Conservation (phyloP, 1,140 invertebrate species). For the Euwallacea similis region DNA sequence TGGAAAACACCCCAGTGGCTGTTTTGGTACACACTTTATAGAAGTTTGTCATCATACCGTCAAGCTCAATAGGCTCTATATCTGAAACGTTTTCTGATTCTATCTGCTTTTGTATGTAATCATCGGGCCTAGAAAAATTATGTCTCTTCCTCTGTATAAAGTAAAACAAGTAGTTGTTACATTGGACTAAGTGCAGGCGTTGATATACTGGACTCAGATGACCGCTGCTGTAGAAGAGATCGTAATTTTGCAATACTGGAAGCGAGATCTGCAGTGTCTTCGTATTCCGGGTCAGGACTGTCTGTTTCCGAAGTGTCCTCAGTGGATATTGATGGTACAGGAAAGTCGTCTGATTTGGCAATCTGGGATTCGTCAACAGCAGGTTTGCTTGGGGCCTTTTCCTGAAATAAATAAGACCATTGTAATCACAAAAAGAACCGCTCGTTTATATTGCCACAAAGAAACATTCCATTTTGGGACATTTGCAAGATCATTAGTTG, state of each 20-base stretch:
- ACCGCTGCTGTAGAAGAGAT: conserved; percentile 66
- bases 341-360: conserved; percentile 19
- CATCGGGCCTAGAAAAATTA: conserved; percentile 41
- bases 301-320: conserved; percentile 42
- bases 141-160: neutral
- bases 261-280: conserved; percentile 71
- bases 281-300: conserved; percentile 67
- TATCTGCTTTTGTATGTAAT: conserved; percentile 35
- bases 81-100: conserved; percentile 36
- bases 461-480: neutral
- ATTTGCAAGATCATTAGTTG: conserved; percentile 1
- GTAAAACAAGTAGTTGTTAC: conserved; percentile 32
- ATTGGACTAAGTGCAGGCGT: conserved; percentile 53
- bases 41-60: conserved; percentile 50
- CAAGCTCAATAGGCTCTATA: conserved; percentile 39
- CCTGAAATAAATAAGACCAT: neutral
- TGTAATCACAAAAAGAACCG: neutral
- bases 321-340: conserved; percentile 41
- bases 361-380: neutral
- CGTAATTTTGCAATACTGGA: conserved; percentile 72
- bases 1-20: conserved; percentile 51
- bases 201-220: conserved; percentile 54
- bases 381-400: too few species aligned
- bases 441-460: too few species aligned
- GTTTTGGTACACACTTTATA: conserved; percentile 52